Evolutionary conservation across 1,140 invertebrate species (phyloP).

Genomic region (Ips nitidus): DNA sequence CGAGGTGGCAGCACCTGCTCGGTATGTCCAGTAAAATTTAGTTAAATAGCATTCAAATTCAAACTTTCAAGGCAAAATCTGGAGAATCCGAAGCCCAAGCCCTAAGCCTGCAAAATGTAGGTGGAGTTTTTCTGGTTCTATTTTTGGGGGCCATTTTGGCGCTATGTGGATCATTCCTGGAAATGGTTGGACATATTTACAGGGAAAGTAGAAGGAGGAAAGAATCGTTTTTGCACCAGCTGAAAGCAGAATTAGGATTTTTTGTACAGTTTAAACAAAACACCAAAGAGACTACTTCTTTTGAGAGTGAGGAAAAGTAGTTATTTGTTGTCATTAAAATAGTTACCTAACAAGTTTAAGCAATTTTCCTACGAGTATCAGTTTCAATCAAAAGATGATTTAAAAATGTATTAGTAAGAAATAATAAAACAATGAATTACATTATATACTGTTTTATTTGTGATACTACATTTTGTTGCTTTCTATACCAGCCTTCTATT

Average conservation of each 20-base stretch:
- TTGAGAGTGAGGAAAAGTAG: background rate
- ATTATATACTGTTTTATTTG: too few species aligned
- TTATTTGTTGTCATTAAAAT: too few species aligned
- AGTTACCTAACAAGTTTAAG: too few species aligned
- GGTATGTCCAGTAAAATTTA: slow-evolving; percentile 52
- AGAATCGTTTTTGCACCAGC: slow-evolving; percentile 67
- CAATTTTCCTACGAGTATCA: too few species aligned
- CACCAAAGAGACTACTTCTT: slow-evolving; percentile 30
- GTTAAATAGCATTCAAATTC: slow-evolving; percentile 1
- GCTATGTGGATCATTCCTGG: slow-evolving; percentile 52
- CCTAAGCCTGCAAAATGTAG: slow-evolving; percentile 65
- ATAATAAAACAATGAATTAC: too few species aligned
- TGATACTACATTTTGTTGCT: too few species aligned
- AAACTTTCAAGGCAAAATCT: slow-evolving; percentile 36
- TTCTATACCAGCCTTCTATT: too few species aligned
- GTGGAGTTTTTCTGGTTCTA: slow-evolving; percentile 73
- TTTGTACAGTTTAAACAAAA: slow-evolving; percentile 43
- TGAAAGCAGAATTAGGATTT: slow-evolving; percentile 69
- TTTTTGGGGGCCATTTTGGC: slow-evolving; percentile 56
- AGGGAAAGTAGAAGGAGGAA: slow-evolving; percentile 48
- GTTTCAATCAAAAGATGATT: too few species aligned
- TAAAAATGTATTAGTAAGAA: too few species aligned
- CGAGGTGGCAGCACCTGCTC: slow-evolving; percentile 71
- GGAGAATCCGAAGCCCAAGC: slow-evolving; percentile 47
- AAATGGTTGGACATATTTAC: slow-evolving; percentile 40